phyloP scores from a whole-genome alignment of 2,888 invertebrate genomes.

The Sminthurides aquaticus region DNA sequence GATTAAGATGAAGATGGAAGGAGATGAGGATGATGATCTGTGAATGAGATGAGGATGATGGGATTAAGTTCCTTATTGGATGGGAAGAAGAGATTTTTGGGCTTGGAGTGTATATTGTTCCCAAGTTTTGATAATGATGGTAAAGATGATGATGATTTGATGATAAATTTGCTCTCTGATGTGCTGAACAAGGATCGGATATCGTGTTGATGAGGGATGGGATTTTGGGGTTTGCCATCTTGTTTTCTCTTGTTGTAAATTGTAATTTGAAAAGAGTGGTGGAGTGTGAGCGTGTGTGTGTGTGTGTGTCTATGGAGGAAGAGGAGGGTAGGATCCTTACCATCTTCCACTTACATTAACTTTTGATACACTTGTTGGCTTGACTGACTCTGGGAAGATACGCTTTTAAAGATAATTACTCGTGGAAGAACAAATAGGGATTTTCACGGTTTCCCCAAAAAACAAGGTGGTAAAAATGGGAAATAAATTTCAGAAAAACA shows the following conservation, averaged over 20 bases:
- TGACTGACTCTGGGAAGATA: neutral
- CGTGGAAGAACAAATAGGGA: neutral
- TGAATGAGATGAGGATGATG: neutral
- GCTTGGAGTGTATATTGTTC: neutral
- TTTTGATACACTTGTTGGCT: too few species aligned
- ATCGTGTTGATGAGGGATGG: neutral
- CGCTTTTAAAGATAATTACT: neutral
- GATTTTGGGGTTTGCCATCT: neutral
- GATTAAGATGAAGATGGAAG: neutral
- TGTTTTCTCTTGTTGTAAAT: neutral
- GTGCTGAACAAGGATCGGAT: neutral
- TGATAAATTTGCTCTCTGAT: neutral
- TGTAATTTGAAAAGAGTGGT: neutral
- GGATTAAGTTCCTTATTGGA: neutral
- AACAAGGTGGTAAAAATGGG: conserved; percentile 19
- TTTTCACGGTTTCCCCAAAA: conserved; percentile 23
- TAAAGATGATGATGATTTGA: neutral
- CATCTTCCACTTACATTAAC: too few species aligned
- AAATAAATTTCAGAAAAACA: conserved; percentile 35
- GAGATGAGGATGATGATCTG: neutral
- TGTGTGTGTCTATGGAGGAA: too few species aligned
- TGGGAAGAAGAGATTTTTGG: too few species aligned
- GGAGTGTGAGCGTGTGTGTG: neutral
- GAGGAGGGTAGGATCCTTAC: too few species aligned
- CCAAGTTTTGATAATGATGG: neutral